phyloP scores from a whole-genome alignment of 2,797 vertebrate species.

The Carapus acus region DNA sequence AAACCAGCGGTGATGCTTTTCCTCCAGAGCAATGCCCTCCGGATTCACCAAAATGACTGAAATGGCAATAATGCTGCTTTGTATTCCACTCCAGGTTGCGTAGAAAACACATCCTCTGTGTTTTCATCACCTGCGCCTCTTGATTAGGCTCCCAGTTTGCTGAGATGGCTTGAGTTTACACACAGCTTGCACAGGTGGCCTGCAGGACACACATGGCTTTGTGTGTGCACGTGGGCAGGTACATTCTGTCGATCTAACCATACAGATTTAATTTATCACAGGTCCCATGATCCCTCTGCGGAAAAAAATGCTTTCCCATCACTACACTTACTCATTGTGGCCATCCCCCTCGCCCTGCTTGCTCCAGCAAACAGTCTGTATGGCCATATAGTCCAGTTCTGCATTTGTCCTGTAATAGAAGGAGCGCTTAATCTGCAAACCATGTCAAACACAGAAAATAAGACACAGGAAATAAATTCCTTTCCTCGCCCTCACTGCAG shows the following conservation, averaged over 20 bases:
- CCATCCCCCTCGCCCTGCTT: neutral
- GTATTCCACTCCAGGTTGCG: neutral
- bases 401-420: neutral
- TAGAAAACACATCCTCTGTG: too few species aligned
- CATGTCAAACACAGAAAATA: neutral
- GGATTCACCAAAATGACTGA: too few species aligned
- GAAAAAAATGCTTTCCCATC: neutral
- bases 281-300: neutral
- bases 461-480: neutral
- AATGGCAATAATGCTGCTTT: too few species aligned
- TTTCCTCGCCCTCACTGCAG: too few species aligned
- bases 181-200: neutral
- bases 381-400: neutral
- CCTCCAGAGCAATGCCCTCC: too few species aligned
- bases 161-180: neutral
- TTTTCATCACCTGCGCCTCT: neutral
- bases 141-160: neutral
- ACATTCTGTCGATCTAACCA: neutral
- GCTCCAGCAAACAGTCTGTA: neutral
- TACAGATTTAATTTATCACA: neutral
- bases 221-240: neutral
- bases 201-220: neutral
- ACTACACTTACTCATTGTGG: neutral
- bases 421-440: conserved; percentile 14
- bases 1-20: too few species aligned